Percentiles rank a stretch among this genome's conserved stretches.
These are phyloP conservation scores for Sporophila hypoxantha DNA, from an alignment of 2,113 vertebrate genomes.

Conservation along the genomic window DNA sequence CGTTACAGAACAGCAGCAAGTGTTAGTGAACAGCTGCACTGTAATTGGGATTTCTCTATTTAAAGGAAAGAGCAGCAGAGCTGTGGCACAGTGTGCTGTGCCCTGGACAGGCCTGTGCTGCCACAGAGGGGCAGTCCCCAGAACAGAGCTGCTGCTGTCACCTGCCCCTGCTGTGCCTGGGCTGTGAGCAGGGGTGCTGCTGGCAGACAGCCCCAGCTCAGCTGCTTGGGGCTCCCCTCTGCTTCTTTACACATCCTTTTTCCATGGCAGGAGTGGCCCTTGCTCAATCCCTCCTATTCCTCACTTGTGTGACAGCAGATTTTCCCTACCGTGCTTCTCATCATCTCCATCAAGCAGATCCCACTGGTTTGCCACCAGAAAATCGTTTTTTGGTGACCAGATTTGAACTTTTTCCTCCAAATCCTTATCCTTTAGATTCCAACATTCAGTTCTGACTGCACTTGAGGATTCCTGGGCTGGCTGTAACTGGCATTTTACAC, in stretches of 20 bases:
- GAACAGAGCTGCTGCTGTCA: accelerated
- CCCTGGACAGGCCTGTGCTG: not conserved
- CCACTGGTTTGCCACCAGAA: not conserved
- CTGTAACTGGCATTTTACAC: not conserved
- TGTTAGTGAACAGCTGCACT: not conserved
- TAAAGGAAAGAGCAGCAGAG: not conserved
- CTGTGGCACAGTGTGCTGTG: not conserved
- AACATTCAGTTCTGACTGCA: not conserved
- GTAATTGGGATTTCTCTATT: not conserved
- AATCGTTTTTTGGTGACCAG: not conserved
- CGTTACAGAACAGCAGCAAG: not conserved
- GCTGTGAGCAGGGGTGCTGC: not conserved
- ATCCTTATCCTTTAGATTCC: not conserved
- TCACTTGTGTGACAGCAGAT: not conserved
- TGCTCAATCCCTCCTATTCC: not conserved
- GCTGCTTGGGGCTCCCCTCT: not conserved
- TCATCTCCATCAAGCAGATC: not conserved
- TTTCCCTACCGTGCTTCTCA: accelerated
- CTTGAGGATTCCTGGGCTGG: not conserved
- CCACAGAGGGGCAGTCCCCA: accelerated
- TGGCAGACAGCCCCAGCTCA: not conserved
- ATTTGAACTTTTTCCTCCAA: not conserved
- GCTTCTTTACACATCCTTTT: not conserved
- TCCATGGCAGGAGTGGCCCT: not conserved
- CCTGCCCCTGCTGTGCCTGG: not conserved